These are phyloP conservation scores for Prochilodus magdalenae DNA, from an alignment of 2,113 vertebrate species.

Conservation along the genomic window DNA sequence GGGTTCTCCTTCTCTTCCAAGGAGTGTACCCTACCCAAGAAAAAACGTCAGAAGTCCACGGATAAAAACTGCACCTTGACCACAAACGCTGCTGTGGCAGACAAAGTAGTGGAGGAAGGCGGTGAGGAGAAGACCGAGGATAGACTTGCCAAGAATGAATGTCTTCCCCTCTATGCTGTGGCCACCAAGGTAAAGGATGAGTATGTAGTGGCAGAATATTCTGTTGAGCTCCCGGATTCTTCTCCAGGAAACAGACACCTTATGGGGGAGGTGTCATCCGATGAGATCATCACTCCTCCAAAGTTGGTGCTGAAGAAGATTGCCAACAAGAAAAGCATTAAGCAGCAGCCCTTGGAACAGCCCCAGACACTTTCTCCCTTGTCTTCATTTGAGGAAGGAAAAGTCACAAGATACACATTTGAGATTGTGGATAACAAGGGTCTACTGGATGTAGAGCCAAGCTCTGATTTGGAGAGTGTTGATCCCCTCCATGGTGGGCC, in stretches of 20 bases:
- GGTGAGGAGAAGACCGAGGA: conserved; percentile 82
- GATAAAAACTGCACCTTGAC: conserved; percentile 80
- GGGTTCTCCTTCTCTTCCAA: conserved; percentile 83
- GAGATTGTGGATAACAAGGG: conserved; percentile 95
- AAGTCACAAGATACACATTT: conserved; percentile 92
- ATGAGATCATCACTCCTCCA: conserved; percentile 87
- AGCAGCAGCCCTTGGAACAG: conserved; percentile 81
- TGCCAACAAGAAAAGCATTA: conserved; percentile 86
- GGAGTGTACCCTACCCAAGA: conserved; percentile 93
- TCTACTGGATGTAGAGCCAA: conserved; percentile 87
- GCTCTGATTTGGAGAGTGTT: conserved; percentile 87
- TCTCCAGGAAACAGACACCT: conserved; percentile 76
- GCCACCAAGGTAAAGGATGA: conserved; percentile 97
- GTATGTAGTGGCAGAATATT: conserved; percentile 92
- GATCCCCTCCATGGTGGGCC: conserved; percentile 89
- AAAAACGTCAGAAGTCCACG: conserved; percentile 88
- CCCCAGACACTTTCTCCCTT: conserved; percentile 86
- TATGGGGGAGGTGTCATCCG: conserved; percentile 79
- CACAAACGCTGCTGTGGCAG: conserved; percentile 32
- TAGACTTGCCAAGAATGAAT: conserved; percentile 86
- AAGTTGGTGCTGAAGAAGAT: conserved; percentile 95
- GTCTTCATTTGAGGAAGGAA: conserved; percentile 89
- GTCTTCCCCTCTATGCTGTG: conserved; percentile 86
- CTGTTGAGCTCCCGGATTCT: conserved; percentile 90
- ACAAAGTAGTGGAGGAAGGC: conserved; percentile 74